Conservation (phyloP, 2,113 vertebrate species). For the Tupaia tana region DNA sequence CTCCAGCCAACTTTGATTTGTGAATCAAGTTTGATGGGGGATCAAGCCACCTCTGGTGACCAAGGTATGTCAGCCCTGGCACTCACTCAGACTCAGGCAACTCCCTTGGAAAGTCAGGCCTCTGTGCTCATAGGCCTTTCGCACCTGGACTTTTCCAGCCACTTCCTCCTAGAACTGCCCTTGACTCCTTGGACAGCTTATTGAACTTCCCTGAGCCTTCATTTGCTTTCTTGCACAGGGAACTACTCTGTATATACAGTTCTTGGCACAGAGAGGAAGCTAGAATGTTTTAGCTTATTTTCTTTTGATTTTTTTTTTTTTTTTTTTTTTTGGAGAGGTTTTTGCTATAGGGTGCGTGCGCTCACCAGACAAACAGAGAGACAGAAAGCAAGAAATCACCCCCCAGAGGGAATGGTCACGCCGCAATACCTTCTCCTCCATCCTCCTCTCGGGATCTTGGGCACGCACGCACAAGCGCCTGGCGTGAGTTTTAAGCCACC, state of each 20-base stretch:
- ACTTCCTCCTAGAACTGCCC: neutral
- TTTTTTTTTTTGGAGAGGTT: too few relatives aligned
- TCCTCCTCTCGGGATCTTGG: too few relatives aligned
- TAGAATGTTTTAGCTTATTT: neutral
- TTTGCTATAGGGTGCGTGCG: too few relatives aligned
- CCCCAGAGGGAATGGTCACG: too few relatives aligned
- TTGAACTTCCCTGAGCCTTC: neutral
- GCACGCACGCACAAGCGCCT: too few relatives aligned
- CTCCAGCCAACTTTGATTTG: neutral
- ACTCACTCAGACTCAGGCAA: neutral
- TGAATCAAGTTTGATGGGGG: neutral
- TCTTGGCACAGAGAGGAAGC: neutral
- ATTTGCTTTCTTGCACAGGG: neutral
- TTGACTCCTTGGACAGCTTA: neutral
- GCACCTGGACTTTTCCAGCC: neutral
- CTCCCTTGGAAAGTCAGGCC: neutral
- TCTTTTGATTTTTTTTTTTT: constrained; percentile 6
- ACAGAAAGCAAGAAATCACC: too few relatives aligned
- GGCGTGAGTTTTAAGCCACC: too few relatives aligned
- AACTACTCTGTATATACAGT: neutral
- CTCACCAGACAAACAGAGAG: too few relatives aligned
- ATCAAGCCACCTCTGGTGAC: too few relatives aligned
- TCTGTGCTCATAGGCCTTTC: neutral
- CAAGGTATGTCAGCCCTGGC: too few relatives aligned
- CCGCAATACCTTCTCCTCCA: too few relatives aligned